Conservation (phyloP, 2,113 vertebrate species). For the Laticauda laticaudata region DNA sequence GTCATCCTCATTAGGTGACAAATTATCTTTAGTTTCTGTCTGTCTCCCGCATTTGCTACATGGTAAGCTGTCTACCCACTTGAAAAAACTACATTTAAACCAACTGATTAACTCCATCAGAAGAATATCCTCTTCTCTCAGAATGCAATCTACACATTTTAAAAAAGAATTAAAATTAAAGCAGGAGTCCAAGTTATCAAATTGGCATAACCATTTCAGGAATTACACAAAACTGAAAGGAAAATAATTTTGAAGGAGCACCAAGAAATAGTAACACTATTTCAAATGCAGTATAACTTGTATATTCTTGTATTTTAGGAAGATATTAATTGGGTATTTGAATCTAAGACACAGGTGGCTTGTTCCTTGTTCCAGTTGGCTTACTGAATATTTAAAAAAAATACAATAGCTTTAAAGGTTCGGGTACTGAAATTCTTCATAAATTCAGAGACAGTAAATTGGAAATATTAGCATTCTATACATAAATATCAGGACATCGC, state of each 20-base stretch:
- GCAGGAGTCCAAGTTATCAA: background rate
- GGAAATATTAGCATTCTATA: background rate
- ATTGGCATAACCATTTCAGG: background rate
- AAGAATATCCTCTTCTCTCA: conserved; percentile 85
- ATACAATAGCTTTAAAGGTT: background rate
- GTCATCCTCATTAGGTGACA: conserved; percentile 81
- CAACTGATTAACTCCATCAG: conserved; percentile 89
- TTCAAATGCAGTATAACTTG: background rate
- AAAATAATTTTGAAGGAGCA: background rate
- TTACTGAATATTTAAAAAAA: background rate
- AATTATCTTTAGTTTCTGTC: conserved; percentile 70
- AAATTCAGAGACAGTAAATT: background rate
- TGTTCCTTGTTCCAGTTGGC: background rate
- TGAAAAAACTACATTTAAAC: conserved; percentile 95
- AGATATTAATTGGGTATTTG: background rate
- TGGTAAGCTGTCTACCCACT: conserved; percentile 85
- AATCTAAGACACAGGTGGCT: background rate
- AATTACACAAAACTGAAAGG: background rate
- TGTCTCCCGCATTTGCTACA: conserved; percentile 82
- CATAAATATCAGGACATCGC: background rate
- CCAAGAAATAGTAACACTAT: background rate
- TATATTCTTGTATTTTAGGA: background rate
- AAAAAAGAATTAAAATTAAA: conserved; percentile 29
- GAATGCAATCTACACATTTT: conserved; percentile 71
- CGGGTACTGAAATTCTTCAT: background rate